phyloP scores from a whole-genome alignment of 2,797 vertebrate species.

The Triplophysa yarkandensis region DNA sequence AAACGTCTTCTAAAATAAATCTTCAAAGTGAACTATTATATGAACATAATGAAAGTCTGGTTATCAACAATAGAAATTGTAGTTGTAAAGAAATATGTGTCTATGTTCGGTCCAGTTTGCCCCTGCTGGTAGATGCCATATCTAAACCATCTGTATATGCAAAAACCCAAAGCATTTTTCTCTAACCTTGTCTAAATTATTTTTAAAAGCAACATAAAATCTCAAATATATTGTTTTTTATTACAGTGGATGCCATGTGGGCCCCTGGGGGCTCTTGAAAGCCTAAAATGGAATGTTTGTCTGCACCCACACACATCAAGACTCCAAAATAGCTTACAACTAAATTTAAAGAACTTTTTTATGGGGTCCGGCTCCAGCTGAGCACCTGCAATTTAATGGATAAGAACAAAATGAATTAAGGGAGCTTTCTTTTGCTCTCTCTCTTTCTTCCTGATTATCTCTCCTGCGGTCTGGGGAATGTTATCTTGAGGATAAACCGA shows the following conservation, averaged over 20 bases:
- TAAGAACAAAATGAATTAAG: too few relatives aligned
- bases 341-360: neutral
- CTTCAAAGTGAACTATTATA: neutral
- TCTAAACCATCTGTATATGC: neutral
- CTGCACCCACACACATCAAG: neutral
- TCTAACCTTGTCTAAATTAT: neutral
- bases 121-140: slow-evolving; percentile 8
- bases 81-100: too few relatives aligned
- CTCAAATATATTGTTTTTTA: neutral
- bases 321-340: neutral
- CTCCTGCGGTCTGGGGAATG: slow-evolving; percentile 29
- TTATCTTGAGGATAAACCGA: slow-evolving; percentile 34
- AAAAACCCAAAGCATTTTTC: too few relatives aligned
- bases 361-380: neutral
- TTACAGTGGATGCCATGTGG: neutral
- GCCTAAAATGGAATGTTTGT: neutral
- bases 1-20: neutral
- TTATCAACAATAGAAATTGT: neutral
- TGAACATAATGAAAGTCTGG: neutral
- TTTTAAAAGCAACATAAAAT: neutral
- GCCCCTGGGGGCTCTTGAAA: neutral
- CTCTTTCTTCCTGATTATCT: neutral
- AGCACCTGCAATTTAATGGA: neutral
- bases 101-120: neutral
- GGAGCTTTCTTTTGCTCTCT: neutral